Base-by-base conservation (phyloP, 37 sponge, comb jelly and placozoan genomes). In the Agelas oroides region DNA sequence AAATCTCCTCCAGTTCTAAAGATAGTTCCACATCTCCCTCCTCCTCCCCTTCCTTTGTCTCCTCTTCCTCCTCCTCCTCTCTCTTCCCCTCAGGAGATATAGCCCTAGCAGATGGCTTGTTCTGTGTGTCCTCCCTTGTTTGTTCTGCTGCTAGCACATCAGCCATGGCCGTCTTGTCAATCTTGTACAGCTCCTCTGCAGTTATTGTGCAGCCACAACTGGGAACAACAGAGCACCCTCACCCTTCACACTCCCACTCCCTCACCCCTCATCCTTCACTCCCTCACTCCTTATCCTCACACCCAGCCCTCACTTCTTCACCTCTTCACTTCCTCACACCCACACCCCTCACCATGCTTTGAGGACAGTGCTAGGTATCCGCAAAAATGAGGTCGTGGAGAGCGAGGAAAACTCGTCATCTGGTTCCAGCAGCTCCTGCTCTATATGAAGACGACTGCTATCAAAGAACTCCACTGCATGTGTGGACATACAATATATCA, bases 161-260 rank as follows among this genome's bases (percentile, higher is more conserved):
- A 2, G 86, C 81, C 59, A 91, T 70, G 46, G 77, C 91, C 30
- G 91, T 91, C 77, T 85, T 91, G 82, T 91, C 91, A 66, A 91
- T 76, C 81, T 91, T 91, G 69, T 85, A 91, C n/a, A 65, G 75
- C 62, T 91, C 91, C 30, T 91, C 91, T 20, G 86, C 86, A 66
- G 56, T 79, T 27, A 91, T 34, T 20, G 38, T 55, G 36, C 91
- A 81, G 39, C 91, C 91, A 79, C 91, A 91, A 33, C 86, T 85
- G 39, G 46, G 46, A 46, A 46, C 46, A 8, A 46, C 3, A 46
- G 3, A 8, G 3, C 46, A 46, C 46, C 8, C 46, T 8, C 46
- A 12, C 46, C 46, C 46, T 46, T 8, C 46, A 12, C 46, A 3
- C 46, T 46, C 46, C 8, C 46, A 12, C 46, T 46, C 46, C 8